Base-by-base conservation (phyloP, 2,113 vertebrate genomes). In the rat (Rattus norvegicus) region DNA sequence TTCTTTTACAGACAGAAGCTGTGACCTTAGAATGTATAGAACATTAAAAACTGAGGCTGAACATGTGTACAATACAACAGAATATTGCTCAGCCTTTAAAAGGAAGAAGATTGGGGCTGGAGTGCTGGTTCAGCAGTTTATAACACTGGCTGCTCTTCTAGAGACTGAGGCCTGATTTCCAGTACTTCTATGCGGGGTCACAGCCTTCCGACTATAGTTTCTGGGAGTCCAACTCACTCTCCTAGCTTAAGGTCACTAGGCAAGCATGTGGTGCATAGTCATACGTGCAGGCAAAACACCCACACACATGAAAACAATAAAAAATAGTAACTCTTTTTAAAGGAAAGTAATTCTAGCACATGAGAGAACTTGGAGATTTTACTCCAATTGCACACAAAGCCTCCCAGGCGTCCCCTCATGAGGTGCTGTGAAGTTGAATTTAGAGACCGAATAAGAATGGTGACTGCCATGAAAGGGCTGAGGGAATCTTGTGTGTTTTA, bases 41-140 rank as follows among this genome's bases (percentile, higher is more conserved):
- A 65, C 33, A 59, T 24, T 88, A 36, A 80, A 94, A 92, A 91
- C 94, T 22, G 73, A n/a, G 61, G 88, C 80, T 67, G 33, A 85
- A 79, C 90, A 92, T 81, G 33, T 61, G 30, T 76, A 63, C 11
- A 49, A 84, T 10, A 92, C 26, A 84, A 72, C 5, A 56, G 56
- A 79, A 76, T 86, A 85, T n/a, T 61, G 75, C 17, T 80, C 61
- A 70, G 65, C 47, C 19, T 65, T 69, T 30, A 92, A 79, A 96
- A 80, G 43, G 24, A 67, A 84, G 52, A 52, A 65, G 56, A 88
- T 36, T 83, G 39, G 84, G 39, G 65, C 47, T 69, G 0, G 10
- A 69, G 43, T 2, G 9, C 36, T 52, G 11, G 11, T 2, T 69
- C 30, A 14, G 5, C 1, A 2, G 43, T 70, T 69, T 52, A 14